Conservation (phyloP, 2,797 vertebrate species). For the Synanceia verrucosa region DNA sequence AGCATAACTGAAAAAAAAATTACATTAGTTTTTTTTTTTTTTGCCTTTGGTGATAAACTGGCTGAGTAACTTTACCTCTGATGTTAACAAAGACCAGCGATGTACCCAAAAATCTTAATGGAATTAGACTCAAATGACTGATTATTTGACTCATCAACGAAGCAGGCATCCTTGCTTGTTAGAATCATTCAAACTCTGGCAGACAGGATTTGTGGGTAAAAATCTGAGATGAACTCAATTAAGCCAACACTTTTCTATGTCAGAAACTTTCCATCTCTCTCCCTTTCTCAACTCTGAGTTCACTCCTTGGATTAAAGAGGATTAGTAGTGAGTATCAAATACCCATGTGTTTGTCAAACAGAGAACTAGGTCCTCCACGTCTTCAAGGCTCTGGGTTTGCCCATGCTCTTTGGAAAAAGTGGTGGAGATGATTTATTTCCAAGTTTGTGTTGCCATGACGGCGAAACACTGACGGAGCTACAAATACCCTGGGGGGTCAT, state of each 20-base stretch:
- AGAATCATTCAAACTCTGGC: slow-evolving; percentile 20
- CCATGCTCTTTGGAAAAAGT: slow-evolving; percentile 48
- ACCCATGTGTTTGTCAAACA: slow-evolving; percentile 33
- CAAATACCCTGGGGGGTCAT: slow-evolving; percentile 62
- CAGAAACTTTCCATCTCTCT: slow-evolving; percentile 34
- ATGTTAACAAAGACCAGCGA: too few species aligned
- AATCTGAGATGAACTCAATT: not conserved
- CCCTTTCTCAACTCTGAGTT: slow-evolving; percentile 24
- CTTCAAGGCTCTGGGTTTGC: slow-evolving; percentile 30
- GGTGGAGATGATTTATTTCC: slow-evolving; percentile 56
- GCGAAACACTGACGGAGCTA: slow-evolving; percentile 65
- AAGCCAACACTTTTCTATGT: slow-evolving; percentile 8
- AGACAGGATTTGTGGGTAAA: slow-evolving; percentile 25
- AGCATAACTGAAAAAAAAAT: slow-evolving; percentile 93
- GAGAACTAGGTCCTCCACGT: slow-evolving; percentile 25
- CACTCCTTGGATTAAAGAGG: slow-evolving; percentile 33
- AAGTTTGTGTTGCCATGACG: slow-evolving; percentile 68
- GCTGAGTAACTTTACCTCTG: too few species aligned
- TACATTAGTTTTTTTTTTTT: too few species aligned
- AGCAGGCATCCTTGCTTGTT: slow-evolving; percentile 4
- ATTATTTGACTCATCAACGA: not conserved
- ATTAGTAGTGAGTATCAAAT: slow-evolving; percentile 44
- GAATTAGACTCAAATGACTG: not conserved
- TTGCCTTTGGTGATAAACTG: too few species aligned
- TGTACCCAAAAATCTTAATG: not conserved